Evolutionary conservation across 2,888 invertebrate genomes (phyloP), one percentile per base, ranked within the genome.

Genomic region (Biston betularia): DNA sequence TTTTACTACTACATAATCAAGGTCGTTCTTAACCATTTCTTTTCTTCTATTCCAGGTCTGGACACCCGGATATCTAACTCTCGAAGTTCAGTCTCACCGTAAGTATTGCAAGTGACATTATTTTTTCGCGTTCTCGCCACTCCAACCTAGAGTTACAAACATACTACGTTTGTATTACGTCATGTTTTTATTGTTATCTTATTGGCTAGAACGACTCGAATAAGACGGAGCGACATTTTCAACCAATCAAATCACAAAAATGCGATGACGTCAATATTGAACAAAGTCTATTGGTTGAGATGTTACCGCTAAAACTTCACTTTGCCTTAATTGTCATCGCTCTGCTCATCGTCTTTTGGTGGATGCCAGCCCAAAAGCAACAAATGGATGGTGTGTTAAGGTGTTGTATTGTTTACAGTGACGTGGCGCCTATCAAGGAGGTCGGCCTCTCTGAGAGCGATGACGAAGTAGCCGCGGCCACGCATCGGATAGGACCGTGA

Each of bases 401-500:
- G 12, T 44, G 14, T 46, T 24, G 9, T 62, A 9, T 57, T 69
- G 12, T 68, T 87, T 87, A 14, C 86, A 93, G 93, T 70, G 90
- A 91, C 67, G 88, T 88, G 73, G 91, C 90, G 70, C 67, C 59
- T 6, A 88, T 86, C 69, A 95, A 95, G 85, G 97, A 97, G 89
- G 94, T 97, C 76, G 95, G 95, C 68, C 88, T 97, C 66, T 97
- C 97, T 15, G 97, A 97, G 85, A 97, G 97, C 80, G 97, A 97
- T 77, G 97, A 97, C 81, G 97, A 97, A 72, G 89, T 88, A 46
- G 86, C 88, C 1, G 89, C 90, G 60, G 81, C 89, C 68, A 82
- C 85, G 57, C 89, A 91, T 61, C 83, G 87, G 64, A 80, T 93
- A 73, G 90, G 88, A 77, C 92, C 93, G 93, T 93, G 74, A 92